Percentiles rank a stretch among this genome's conserved stretches.
Evolutionary conservation across 1,140 invertebrate species (phyloP).

Genomic region (Mizuhopecten yessoensis): DNA sequence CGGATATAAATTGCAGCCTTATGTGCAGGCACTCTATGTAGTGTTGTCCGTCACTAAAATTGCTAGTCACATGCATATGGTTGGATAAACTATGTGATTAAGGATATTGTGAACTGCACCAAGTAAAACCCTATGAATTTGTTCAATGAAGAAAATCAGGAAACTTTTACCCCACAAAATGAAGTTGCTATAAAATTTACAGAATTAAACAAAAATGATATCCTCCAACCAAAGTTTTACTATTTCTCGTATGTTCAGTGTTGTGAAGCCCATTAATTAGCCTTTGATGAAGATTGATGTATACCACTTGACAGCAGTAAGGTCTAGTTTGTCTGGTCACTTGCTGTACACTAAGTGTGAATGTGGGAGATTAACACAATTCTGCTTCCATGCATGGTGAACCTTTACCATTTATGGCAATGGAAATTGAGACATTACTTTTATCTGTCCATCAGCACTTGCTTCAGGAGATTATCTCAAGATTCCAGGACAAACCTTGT

Average conservation of each 20-base stretch:
- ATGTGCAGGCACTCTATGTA: conserved; percentile 41
- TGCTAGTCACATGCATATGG: not conserved
- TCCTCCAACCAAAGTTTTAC: not conserved
- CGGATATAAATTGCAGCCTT: conserved; percentile 43
- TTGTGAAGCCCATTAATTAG: too few species aligned
- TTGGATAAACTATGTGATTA: too few species aligned
- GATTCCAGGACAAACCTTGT: too few species aligned
- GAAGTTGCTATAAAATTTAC: too few species aligned
- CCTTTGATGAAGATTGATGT: not conserved
- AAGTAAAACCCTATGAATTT: too few species aligned
- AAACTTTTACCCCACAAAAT: too few species aligned
- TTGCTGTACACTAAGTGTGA: not conserved
- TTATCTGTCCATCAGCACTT: not conserved
- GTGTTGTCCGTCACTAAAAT: not conserved
- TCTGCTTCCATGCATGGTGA: conserved; percentile 60
- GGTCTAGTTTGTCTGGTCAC: conserved; percentile 14
- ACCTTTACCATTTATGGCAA: conserved; percentile 50
- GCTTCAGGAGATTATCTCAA: too few species aligned
- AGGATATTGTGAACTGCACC: too few species aligned
- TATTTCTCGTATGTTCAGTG: not conserved
- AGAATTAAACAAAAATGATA: not conserved
- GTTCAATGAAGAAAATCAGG: too few species aligned
- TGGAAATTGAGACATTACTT: conserved; percentile 56
- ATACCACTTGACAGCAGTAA: not conserved
- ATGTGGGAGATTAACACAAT: conserved; percentile 44